phyloP scores from a whole-genome alignment of 2,888 invertebrate species.

The Caenorhabditis japonica region DNA sequence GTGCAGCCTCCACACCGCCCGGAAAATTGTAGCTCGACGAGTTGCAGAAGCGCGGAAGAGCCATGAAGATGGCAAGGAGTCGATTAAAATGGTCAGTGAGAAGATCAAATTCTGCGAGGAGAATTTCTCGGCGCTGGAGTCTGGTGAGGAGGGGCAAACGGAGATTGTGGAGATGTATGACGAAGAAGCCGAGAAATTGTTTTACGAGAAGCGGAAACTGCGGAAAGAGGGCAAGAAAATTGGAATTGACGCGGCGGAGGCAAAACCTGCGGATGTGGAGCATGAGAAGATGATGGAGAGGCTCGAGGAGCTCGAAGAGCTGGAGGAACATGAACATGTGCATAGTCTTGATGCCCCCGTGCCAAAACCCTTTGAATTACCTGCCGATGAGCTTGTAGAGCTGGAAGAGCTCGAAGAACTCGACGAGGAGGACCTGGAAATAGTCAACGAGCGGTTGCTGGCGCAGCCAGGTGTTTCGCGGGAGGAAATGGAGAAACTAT shows the following conservation, averaged over 20 bases:
- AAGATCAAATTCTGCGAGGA: slow-evolving; percentile 23
- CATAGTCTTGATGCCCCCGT: background rate
- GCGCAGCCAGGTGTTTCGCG: slow-evolving; percentile 34
- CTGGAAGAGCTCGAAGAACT: slow-evolving; percentile 25
- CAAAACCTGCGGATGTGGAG: background rate
- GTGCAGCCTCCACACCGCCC: slow-evolving; percentile 31
- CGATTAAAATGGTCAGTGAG: slow-evolving; percentile 27
- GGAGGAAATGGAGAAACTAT: slow-evolving; percentile 23
- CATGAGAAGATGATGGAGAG: slow-evolving; percentile 21
- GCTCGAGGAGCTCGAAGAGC: slow-evolving; percentile 26
- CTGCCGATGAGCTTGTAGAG: slow-evolving; percentile 3
- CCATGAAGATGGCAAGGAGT: slow-evolving; percentile 16
- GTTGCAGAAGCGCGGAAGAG: slow-evolving; percentile 3
- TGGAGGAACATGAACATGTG: background rate
- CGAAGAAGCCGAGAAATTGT: slow-evolving; percentile 28
- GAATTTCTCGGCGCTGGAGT: slow-evolving; percentile 5
- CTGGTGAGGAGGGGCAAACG: slow-evolving; percentile 7
- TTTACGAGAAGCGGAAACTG: slow-evolving; percentile 27
- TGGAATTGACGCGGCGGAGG: background rate
- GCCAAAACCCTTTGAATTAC: slow-evolving; percentile 30
- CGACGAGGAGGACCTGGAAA: slow-evolving; percentile 1
- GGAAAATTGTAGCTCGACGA: slow-evolving; percentile 21
- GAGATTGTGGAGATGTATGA: slow-evolving; percentile 43
- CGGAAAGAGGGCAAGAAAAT: slow-evolving; percentile 8
- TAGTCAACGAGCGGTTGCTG: slow-evolving; percentile 21